phyloP scores from a whole-genome alignment of 1,140 invertebrate species.

The Caenorhabditis elegans region WBcel235 BX284603.4:7500001-7500500 shows the following conservation, averaged over 20 bases:
- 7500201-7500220: no score
- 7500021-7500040: conserved; percentile 32
- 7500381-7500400: conserved; percentile 93
- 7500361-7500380: conserved; percentile 74
- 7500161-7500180: background rate
- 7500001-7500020: background rate
- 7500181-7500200: conserved; percentile 1
- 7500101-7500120: conserved; percentile 48
- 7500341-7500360: conserved; percentile 61
- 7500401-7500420: conserved; percentile 94
- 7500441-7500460: background rate
- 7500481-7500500: conserved; percentile 92
- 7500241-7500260: conserved; percentile 1
- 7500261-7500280: conserved; percentile 28
- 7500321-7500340: conserved; percentile 29
- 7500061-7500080: conserved; percentile 9
- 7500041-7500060: conserved; percentile 44
- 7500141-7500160: conserved; percentile 45
- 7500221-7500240: no score
- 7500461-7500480: conserved; percentile 69
- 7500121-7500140: conserved; percentile 55
- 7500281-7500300: background rate
- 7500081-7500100: background rate
- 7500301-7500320: conserved; percentile 37
- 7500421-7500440: conserved; percentile 73